Evolutionary conservation across 2,797 vertebrate genomes (phyloP), one percentile per base, ranked within the genome.

Genomic region (Distichodus sexfasciatus): DNA sequence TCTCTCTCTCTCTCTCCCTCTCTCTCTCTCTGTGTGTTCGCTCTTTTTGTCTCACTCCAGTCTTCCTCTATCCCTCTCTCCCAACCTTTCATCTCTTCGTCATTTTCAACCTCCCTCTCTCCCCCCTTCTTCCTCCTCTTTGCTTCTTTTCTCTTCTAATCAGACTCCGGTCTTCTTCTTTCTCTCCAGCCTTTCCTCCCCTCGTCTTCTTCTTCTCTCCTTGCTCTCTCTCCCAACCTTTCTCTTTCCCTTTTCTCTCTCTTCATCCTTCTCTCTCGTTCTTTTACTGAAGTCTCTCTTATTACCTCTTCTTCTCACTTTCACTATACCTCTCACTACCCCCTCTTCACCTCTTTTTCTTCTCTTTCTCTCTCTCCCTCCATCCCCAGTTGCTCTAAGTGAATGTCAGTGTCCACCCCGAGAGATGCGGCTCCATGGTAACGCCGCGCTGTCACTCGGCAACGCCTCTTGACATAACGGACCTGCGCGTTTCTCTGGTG

Each of bases 321-420:
- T 19, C 3, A 1, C 9, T 57, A 11, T 53, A 3, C 23, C 12
- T 14, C 11, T 24, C 6, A 23, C 21, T 24, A 6, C 48, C 4
- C 35, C 61, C 11, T 10, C 11, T 46, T 2, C 3, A 33, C 46
- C 46, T 10, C 3, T 11, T 23, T 15, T 51, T 31, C 4, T 1
- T 38, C 11, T 40, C 8, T 36, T 17, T 63, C 38, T 24, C 23
- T 40, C 46, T 38, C 33, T 15, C 35, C 41, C 3, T 35, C 40
- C 21, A n/a, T 67, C 19, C 40, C 26, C 23, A 19, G 51, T 54
- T 36, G 33, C 31, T 38, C 60, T 23, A 35, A 66, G 46, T 61
- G 63, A 72, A 66, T 66, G 63, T 72, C 70, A 72, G 54, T 46
- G 54, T 66, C 55, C 63, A 61, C 46, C 68, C 28, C 7, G 71